Evolutionary conservation across 2,797 vertebrate species (phyloP).

Genomic region (Chloroceryle inda): DNA sequence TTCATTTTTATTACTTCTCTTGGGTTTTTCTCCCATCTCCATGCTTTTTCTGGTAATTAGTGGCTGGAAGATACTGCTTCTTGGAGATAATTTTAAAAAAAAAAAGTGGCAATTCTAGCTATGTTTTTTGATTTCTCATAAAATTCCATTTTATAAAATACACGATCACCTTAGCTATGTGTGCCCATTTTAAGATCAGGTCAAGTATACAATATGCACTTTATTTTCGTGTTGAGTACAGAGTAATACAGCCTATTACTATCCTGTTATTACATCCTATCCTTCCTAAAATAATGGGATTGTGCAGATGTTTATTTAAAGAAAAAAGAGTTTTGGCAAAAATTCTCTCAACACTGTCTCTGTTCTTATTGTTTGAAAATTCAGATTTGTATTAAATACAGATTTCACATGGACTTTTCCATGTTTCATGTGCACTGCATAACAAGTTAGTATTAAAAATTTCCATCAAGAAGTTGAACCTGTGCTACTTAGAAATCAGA

Average conservation of each 20-base stretch:
- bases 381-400: slow-evolving; percentile 15
- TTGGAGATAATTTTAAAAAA: slow-evolving; percentile 39
- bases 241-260: neutral
- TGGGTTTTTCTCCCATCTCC: neutral
- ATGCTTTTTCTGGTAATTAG: neutral
- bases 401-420: neutral
- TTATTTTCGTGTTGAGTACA: slow-evolving; percentile 33
- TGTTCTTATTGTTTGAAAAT: slow-evolving; percentile 36
- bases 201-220: slow-evolving; percentile 10
- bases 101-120: neutral
- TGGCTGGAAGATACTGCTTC: slow-evolving; percentile 9
- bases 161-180: neutral
- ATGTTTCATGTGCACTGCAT: neutral
- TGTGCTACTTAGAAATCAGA: slow-evolving; percentile 34
- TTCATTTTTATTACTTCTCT: neutral
- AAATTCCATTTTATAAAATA: neutral
- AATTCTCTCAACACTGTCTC: slow-evolving; percentile 10
- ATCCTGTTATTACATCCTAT: neutral
- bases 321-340: neutral
- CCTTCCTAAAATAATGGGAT: slow-evolving; percentile 19
- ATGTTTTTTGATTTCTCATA: neutral
- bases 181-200: slow-evolving; percentile 6
- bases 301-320: slow-evolving; percentile 40
- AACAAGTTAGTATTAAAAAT: slow-evolving; percentile 6
- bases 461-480: slow-evolving; percentile 26